phyloP scores from a whole-genome alignment of 1,140 invertebrate genomes.

The Apis florea region DNA sequence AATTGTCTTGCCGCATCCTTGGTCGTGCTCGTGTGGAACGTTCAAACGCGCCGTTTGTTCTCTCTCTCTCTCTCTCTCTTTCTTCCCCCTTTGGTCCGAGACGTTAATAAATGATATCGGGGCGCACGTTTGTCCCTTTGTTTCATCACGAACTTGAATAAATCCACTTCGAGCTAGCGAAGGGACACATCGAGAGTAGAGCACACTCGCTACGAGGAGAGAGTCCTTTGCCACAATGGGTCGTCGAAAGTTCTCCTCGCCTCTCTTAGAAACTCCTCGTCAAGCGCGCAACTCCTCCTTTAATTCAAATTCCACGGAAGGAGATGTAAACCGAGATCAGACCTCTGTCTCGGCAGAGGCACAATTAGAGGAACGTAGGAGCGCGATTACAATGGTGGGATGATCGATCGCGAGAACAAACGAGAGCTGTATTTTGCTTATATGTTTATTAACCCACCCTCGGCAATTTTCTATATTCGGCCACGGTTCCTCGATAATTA shows the following conservation, averaged over 20 bases:
- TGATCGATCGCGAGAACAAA: not conserved
- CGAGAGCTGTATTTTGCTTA: not conserved
- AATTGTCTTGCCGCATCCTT: conserved; percentile 60
- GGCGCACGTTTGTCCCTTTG: conserved; percentile 44
- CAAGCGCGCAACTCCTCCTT: not conserved
- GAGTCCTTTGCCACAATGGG: not conserved
- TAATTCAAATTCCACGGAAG: not conserved
- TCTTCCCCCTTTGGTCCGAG: conserved; percentile 24
- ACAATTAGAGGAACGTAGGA: not conserved
- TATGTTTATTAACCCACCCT: conserved; percentile 18
- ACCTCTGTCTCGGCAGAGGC: too few relatives aligned
- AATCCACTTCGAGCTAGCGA: conserved; percentile 52
- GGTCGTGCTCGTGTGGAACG: conserved; percentile 33
- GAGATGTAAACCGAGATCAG: not conserved
- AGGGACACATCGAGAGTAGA: not conserved
- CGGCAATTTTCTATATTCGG: conserved; percentile 16
- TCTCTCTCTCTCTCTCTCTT: conserved; percentile 33
- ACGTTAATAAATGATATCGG: conserved; percentile 65
- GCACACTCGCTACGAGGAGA: not conserved
- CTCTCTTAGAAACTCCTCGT: not conserved
- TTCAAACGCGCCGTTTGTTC: conserved; percentile 57
- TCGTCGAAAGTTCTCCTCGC: not conserved
- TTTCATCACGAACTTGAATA: conserved; percentile 48
- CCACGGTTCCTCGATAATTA: conserved; percentile 16
- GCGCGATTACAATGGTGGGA: not conserved